phyloP scores from a whole-genome alignment of 2,113 vertebrate species.

The Rattus norvegicus region DNA sequence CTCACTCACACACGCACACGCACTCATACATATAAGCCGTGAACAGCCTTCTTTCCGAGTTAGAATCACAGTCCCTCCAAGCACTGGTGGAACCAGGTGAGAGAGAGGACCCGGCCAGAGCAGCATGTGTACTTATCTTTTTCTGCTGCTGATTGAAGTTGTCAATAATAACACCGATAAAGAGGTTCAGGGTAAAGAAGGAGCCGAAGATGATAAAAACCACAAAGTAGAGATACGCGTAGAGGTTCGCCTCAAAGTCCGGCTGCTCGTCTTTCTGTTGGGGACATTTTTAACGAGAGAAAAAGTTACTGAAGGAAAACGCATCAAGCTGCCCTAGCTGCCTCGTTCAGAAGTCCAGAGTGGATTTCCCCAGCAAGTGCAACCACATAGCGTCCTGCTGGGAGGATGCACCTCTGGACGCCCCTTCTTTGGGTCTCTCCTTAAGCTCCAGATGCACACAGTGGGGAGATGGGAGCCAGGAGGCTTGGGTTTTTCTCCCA shows the following conservation, averaged over 20 bases:
- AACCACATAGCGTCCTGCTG: not conserved
- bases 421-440: not conserved
- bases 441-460: too few relatives aligned
- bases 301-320: conserved; percentile 60
- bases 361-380: not conserved
- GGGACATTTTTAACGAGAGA: conserved; percentile 47
- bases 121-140: conserved; percentile 94
- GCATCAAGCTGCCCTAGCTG: not conserved
- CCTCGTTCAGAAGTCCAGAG: not conserved
- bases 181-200: conserved; percentile 98
- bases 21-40: not conserved
- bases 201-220: conserved; percentile 98
- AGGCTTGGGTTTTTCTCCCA: not conserved
- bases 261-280: conserved; percentile 89
- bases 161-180: conserved; percentile 98
- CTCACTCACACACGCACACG: too few relatives aligned
- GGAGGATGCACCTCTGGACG: too few relatives aligned
- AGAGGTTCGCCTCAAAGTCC: conserved; percentile 87
- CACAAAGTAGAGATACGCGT: conserved; percentile 95
- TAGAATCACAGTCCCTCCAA: not conserved
- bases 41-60: not conserved
- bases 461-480: not conserved
- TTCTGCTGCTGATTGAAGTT: conserved; percentile 99
- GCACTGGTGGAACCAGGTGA: not conserved
- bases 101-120: not conserved